Conservation (phyloP, 2,888 invertebrate species). For the Griposia aprilina region DNA sequence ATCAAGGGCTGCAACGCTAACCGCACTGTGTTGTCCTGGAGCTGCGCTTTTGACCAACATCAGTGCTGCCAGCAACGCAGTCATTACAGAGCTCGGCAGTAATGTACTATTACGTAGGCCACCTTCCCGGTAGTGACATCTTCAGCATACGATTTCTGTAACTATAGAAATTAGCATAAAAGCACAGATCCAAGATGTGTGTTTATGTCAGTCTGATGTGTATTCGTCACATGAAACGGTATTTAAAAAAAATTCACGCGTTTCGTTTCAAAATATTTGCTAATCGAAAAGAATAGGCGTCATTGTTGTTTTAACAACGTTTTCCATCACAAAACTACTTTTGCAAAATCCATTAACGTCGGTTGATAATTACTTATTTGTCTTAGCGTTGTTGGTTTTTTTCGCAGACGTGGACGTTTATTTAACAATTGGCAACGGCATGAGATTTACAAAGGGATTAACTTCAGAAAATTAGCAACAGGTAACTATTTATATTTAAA, state of each 20-base stretch:
- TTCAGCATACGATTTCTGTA: slow-evolving; percentile 14
- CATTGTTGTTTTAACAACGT: slow-evolving; percentile 43
- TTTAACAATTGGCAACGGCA: slow-evolving; percentile 12
- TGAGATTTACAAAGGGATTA: background rate
- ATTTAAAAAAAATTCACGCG: slow-evolving; percentile 44
- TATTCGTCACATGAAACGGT: slow-evolving; percentile 57
- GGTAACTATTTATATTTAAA: background rate
- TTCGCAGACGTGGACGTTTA: slow-evolving; percentile 22
- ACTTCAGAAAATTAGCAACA: background rate
- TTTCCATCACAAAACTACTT: slow-evolving; percentile 35
- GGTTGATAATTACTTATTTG: slow-evolving; percentile 27
- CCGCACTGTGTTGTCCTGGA: too few relatives aligned
- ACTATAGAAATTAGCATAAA: slow-evolving; percentile 33
- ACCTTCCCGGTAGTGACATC: slow-evolving; percentile 9
- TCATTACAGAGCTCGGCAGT: background rate
- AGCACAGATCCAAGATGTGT: slow-evolving; percentile 13
- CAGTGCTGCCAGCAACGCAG: background rate
- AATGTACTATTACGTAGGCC: background rate
- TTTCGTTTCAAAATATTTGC: slow-evolving; percentile 36
- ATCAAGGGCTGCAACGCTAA: too few relatives aligned
- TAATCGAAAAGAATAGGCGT: slow-evolving; percentile 39
- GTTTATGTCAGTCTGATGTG: slow-evolving; percentile 11
- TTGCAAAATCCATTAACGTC: slow-evolving; percentile 31
- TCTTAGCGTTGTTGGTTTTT: slow-evolving; percentile 34
- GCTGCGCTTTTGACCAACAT: background rate